Conservation (phyloP, 2,113 vertebrate genomes). For the Equus przewalskii region DNA sequence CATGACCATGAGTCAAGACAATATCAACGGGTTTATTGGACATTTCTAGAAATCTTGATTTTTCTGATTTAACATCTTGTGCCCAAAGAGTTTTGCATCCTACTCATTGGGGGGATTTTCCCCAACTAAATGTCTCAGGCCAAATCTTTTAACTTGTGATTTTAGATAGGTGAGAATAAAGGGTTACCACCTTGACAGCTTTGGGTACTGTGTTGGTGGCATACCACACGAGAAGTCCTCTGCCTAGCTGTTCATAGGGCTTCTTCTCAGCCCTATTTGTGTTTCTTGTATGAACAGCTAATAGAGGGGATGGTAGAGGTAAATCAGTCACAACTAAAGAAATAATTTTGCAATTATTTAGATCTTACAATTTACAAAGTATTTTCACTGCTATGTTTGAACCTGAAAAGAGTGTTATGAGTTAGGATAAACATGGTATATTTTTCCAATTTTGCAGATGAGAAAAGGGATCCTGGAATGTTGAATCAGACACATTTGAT, state of each 20-base stretch:
- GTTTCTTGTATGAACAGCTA: background rate
- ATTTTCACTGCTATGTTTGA: background rate
- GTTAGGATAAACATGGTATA: background rate
- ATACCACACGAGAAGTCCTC: background rate
- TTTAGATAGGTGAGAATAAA: background rate
- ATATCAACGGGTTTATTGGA: background rate
- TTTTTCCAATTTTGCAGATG: background rate
- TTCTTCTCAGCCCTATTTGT: background rate
- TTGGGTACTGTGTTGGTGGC: background rate
- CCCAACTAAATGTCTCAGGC: rapidly evolving
- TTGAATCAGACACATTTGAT: background rate
- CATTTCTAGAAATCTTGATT: background rate
- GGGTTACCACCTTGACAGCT: rapidly evolving
- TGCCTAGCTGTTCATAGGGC: background rate
- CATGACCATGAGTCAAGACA: background rate
- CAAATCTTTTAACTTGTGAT: background rate
- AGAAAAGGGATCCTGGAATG: background rate
- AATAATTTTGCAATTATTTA: background rate
- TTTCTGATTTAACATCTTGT: background rate
- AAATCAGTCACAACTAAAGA: background rate
- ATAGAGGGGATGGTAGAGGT: background rate
- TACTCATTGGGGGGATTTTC: background rate
- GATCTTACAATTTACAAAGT: background rate
- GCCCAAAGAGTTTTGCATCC: background rate
- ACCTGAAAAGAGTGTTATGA: background rate